Conservation (phyloP, 2,888 invertebrate species). For the Lasioglossum vierecki region DNA sequence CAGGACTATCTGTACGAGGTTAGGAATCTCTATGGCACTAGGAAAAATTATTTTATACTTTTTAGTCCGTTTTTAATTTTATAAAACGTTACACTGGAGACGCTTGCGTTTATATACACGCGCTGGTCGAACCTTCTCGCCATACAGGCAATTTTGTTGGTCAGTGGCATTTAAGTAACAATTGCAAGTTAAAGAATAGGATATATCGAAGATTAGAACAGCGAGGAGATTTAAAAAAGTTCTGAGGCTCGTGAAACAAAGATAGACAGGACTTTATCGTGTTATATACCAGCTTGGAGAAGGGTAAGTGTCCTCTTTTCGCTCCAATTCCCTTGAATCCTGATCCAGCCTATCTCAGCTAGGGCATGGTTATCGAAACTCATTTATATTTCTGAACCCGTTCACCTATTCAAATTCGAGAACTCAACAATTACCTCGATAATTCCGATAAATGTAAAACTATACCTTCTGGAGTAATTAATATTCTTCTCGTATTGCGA, state of each 20-base stretch:
- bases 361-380: slow-evolving; percentile 70
- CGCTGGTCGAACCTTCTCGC: no score
- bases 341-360: slow-evolving; percentile 52
- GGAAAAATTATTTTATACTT: no score
- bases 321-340: slow-evolving; percentile 75
- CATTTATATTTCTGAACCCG: slow-evolving; percentile 75
- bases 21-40: no score
- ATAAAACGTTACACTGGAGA: no score
- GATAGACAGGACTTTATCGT: slow-evolving; percentile 70
- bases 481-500: not conserved
- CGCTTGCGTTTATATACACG: no score
- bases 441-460: slow-evolving; percentile 26
- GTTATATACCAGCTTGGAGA: slow-evolving; percentile 71
- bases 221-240: slow-evolving; percentile 54
- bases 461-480: not conserved
- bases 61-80: no score
- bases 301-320: slow-evolving; percentile 67
- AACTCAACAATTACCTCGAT: slow-evolving; percentile 1
- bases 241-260: slow-evolving; percentile 43
- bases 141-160: slow-evolving; percentile 12
- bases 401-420: slow-evolving; percentile 59
- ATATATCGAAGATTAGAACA: slow-evolving; percentile 62
- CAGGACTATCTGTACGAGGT: no score
- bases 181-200: slow-evolving; percentile 39
- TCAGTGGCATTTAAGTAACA: slow-evolving; percentile 50